Evolutionary conservation across 1,140 invertebrate genomes (phyloP).

Genomic region (Lordiphosa collinella): DNA sequence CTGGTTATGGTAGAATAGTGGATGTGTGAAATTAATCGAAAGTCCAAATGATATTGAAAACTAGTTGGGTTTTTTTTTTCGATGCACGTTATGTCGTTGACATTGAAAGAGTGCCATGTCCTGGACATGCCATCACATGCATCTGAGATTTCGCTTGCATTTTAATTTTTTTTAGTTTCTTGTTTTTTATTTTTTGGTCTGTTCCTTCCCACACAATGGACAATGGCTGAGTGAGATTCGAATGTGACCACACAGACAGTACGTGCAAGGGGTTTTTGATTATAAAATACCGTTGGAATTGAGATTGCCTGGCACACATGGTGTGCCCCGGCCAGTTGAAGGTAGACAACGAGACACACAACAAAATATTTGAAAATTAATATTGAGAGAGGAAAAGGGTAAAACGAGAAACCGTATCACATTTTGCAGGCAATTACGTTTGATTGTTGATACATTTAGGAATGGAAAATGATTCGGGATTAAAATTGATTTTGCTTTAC

Average conservation of each 20-base stretch:
- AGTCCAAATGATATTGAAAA: too few relatives aligned
- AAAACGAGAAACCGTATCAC: conserved; percentile 3
- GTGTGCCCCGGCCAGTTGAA: too few relatives aligned
- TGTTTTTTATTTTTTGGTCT: not conserved
- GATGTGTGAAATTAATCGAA: too few relatives aligned
- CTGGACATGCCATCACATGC: conserved; percentile 24
- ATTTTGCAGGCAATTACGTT: conserved; percentile 1
- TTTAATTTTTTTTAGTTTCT: conserved; percentile 34
- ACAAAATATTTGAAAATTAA: too few relatives aligned
- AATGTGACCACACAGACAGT: conserved; percentile 27
- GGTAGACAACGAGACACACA: not conserved
- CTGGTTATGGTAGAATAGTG: too few relatives aligned
- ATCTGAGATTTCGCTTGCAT: conserved; percentile 46
- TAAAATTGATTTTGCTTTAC: too few relatives aligned
- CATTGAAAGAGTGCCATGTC: conserved; percentile 9
- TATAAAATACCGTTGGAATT: conserved; percentile 23
- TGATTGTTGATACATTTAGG: not conserved
- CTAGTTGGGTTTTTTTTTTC: too few relatives aligned
- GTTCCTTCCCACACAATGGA: conserved; percentile 30
- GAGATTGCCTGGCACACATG: not conserved
- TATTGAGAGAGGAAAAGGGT: not conserved
- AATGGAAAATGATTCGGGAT: not conserved
- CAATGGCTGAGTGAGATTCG: conserved; percentile 8
- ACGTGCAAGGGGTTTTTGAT: conserved; percentile 53
- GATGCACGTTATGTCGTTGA: not conserved